Evolutionary conservation across 2,888 invertebrate species (phyloP).

Genomic region (Sussaba pulchella): DNA sequence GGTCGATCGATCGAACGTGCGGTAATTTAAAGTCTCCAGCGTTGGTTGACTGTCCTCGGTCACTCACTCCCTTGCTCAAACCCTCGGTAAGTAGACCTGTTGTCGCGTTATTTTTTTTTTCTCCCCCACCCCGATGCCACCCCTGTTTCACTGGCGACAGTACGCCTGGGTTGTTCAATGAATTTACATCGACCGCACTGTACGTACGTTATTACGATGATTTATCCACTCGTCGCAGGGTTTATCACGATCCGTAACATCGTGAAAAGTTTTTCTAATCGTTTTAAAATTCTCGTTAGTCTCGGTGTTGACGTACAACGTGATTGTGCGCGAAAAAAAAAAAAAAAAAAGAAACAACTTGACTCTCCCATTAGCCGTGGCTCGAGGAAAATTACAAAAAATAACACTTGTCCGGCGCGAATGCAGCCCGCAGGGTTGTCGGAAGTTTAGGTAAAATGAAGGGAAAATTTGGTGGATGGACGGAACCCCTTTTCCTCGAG

Average conservation of each 20-base stretch:
- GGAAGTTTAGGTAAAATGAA: slow-evolving; percentile 81
- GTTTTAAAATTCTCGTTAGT: neutral
- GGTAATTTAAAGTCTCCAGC: slow-evolving; percentile 46
- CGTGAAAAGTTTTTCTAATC: neutral
- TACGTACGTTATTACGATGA: too few relatives aligned
- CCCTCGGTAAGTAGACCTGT: neutral
- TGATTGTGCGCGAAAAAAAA: slow-evolving; percentile 10
- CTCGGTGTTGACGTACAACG: slow-evolving; percentile 21
- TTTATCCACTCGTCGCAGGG: neutral
- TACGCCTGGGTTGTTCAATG: slow-evolving; percentile 23
- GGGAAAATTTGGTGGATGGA: slow-evolving; percentile 77
- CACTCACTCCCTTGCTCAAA: slow-evolving; percentile 1
- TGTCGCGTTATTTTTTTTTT: slow-evolving; percentile 18
- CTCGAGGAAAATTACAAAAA: slow-evolving; percentile 79
- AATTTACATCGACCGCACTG: neutral
- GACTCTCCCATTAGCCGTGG: slow-evolving; percentile 74
- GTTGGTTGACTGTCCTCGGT: slow-evolving; percentile 8
- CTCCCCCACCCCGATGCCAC: neutral
- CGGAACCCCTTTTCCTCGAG: slow-evolving; percentile 78
- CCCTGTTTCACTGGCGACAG: neutral
- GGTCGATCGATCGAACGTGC: slow-evolving; percentile 47
- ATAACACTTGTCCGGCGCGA: slow-evolving; percentile 78
- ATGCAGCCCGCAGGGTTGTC: slow-evolving; percentile 54
- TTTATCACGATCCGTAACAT: neutral
- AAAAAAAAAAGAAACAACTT: too few relatives aligned